Percentiles rank a stretch among this genome's conserved stretches.
These are phyloP conservation scores for Trichogramma pretiosum DNA, from an alignment of 1,140 invertebrate species.

Conservation along the genomic window DNA sequence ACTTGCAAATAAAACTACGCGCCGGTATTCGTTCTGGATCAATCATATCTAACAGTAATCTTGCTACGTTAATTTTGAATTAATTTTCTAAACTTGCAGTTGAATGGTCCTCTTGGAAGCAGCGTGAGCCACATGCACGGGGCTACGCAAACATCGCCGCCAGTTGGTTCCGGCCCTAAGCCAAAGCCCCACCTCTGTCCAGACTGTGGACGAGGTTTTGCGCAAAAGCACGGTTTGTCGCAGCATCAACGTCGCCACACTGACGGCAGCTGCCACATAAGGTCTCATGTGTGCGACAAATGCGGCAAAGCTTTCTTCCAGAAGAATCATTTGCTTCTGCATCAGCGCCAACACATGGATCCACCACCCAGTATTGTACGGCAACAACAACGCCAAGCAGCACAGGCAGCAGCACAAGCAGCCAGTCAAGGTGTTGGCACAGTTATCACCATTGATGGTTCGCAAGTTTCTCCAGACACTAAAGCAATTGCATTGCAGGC, in stretches of 20 bases:
- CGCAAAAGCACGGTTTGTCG: slow-evolving; percentile 68
- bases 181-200: slow-evolving; percentile 74
- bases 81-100: slow-evolving; percentile 33
- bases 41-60: neutral
- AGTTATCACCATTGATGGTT: slow-evolving; percentile 14
- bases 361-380: slow-evolving; percentile 48
- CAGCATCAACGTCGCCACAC: slow-evolving; percentile 68
- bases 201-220: slow-evolving; percentile 76
- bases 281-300: slow-evolving; percentile 71
- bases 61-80: too few relatives aligned
- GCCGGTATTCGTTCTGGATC: neutral
- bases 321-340: slow-evolving; percentile 70
- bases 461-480: slow-evolving; percentile 21
- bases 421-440: slow-evolving; percentile 6
- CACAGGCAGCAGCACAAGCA: slow-evolving; percentile 38
- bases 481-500: slow-evolving; percentile 22
- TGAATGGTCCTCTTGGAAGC: slow-evolving; percentile 40
- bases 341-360: slow-evolving; percentile 75
- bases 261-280: slow-evolving; percentile 68
- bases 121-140: slow-evolving; percentile 43
- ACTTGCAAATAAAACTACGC: neutral
- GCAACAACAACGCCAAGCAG: slow-evolving; percentile 45
- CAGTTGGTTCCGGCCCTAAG: slow-evolving; percentile 39
- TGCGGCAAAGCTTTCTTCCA: slow-evolving; percentile 83
- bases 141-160: slow-evolving; percentile 42